Conservation (phyloP, 2,888 invertebrate genomes). For the Blomia tropicalis region DNA sequence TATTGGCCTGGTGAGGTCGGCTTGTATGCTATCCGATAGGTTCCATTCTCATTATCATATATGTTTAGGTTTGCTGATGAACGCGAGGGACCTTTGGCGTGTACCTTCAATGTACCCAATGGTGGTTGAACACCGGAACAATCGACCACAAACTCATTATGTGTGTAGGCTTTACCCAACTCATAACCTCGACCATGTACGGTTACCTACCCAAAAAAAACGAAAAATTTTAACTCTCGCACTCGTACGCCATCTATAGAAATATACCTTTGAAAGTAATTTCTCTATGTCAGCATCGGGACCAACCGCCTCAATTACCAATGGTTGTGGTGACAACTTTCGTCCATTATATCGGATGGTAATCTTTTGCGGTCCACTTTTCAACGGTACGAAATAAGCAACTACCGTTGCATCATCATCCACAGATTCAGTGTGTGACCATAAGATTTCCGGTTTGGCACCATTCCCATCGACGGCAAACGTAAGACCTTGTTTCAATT, state of each 20-base stretch:
- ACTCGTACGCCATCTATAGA: neutral
- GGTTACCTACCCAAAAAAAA: neutral
- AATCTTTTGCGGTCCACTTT: constrained; percentile 2
- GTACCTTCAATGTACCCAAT: constrained; percentile 15
- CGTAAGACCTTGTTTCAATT: neutral
- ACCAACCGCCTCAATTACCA: neutral
- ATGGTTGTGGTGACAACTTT: neutral
- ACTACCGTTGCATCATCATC: neutral
- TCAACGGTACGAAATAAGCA: neutral
- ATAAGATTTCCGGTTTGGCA: neutral
- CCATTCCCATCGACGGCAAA: neutral
- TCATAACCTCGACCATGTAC: constrained; percentile 12
- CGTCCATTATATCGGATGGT: neutral
- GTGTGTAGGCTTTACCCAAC: constrained; percentile 14
- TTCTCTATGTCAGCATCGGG: neutral
- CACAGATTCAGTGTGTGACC: neutral
- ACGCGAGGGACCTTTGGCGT: constrained; percentile 18
- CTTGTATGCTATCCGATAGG: constrained; percentile 15
- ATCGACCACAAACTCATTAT: constrained; percentile 20
- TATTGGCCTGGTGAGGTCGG: constrained; percentile 21
- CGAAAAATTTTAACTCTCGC: neutral
- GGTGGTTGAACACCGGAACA: constrained; percentile 7
- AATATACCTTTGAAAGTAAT: constrained; percentile 9
- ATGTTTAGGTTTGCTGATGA: constrained; percentile 12
- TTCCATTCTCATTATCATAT: constrained; percentile 23